phyloP scores from a whole-genome alignment of 2,113 vertebrate species.

The Haliaeetus leucogaster region DNA sequence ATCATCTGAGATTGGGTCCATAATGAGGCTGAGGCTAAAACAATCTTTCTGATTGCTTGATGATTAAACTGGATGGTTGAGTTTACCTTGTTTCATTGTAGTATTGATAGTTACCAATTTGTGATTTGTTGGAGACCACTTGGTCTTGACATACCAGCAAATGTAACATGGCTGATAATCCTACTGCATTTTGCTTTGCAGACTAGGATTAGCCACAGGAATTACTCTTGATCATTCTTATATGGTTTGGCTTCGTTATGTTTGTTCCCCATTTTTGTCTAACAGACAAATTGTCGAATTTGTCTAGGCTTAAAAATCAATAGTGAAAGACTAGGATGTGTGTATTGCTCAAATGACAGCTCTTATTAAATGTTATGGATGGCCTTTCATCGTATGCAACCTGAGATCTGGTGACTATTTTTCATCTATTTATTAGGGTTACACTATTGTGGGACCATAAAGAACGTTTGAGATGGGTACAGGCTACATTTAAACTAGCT shows the following conservation, averaged over 20 bases:
- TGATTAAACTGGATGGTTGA: neutral
- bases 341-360: neutral
- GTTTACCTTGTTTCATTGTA: neutral
- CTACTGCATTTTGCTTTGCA: neutral
- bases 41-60: neutral
- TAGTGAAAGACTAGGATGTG: neutral
- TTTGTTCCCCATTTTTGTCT: neutral
- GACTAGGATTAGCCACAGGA: neutral
- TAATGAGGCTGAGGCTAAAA: conserved; percentile 24
- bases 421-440: neutral
- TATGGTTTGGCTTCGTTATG: fast-evolving
- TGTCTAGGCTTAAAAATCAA: neutral
- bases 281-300: neutral
- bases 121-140: neutral
- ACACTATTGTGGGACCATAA: neutral
- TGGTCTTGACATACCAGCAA: neutral
- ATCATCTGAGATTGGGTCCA: neutral
- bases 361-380: neutral
- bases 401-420: neutral
- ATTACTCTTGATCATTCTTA: neutral
- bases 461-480: neutral
- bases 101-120: neutral
- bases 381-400: neutral
- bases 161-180: neutral
- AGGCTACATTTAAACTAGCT: neutral